phyloP scores from a whole-genome alignment of 2,888 invertebrate species.

The Agriotes lineatus region DNA sequence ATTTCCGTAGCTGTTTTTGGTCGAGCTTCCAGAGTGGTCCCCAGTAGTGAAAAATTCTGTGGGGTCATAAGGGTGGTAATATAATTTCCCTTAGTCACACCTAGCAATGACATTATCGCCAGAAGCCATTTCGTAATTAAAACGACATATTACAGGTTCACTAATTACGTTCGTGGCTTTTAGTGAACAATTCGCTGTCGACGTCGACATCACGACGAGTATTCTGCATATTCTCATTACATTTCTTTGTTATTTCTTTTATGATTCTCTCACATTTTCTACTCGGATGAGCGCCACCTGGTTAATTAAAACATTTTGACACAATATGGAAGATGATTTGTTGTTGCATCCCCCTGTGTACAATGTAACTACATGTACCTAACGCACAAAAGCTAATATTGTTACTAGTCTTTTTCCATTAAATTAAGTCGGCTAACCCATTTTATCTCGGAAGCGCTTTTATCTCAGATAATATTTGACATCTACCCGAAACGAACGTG shows the following conservation, averaged over 20 bases:
- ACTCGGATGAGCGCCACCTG: background rate
- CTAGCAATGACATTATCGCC: conserved; percentile 32
- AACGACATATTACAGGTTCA: conserved; percentile 34
- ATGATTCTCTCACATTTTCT: conserved; percentile 16
- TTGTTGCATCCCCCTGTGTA: too few species aligned
- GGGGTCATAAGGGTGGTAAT: conserved; percentile 7
- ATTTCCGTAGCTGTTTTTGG: background rate
- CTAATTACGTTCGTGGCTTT: conserved; percentile 37
- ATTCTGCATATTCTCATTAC: conserved; percentile 29
- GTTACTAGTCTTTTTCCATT: too few species aligned
- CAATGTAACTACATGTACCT: too few species aligned
- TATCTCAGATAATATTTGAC: too few species aligned
- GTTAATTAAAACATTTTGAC: conserved; percentile 27
- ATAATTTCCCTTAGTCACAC: conserved; percentile 28
- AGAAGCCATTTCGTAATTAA: conserved; percentile 36
- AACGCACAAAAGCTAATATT: too few species aligned
- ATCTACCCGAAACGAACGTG: too few species aligned
- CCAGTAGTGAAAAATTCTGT: conserved; percentile 3
- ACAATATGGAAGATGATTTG: too few species aligned
- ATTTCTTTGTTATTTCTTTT: conserved; percentile 26
- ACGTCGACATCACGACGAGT: conserved; percentile 18
- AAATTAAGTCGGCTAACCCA: too few species aligned
- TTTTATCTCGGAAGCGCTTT: too few species aligned
- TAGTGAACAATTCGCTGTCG: conserved; percentile 26
- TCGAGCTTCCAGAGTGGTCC: background rate